phyloP scores from a whole-genome alignment of 2,113 vertebrate species.

The Muscicapa adusta region DNA sequence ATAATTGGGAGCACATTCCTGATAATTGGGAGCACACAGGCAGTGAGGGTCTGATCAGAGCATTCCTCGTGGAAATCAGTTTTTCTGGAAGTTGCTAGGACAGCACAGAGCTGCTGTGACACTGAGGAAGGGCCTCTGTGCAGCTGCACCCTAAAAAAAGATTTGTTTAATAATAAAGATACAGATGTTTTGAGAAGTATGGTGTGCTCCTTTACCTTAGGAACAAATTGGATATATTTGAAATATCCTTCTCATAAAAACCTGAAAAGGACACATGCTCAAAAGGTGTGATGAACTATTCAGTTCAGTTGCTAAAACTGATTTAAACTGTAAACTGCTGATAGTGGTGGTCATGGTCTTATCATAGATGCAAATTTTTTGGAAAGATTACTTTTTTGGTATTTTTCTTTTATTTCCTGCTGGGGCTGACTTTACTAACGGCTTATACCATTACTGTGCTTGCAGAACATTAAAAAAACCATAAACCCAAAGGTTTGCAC shows the following conservation, averaged over 20 bases:
- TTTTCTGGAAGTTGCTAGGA: neutral
- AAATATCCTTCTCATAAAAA: neutral
- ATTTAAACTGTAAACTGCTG: neutral
- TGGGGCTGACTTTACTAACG: neutral
- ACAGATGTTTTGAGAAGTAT: neutral
- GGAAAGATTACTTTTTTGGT: neutral
- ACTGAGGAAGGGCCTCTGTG: neutral
- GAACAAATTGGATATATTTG: neutral
- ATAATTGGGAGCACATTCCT: neutral
- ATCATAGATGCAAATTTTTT: neutral
- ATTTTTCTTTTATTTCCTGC: neutral
- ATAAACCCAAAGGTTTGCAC: neutral
- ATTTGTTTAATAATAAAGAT: neutral
- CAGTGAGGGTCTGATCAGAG: neutral
- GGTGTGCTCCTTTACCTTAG: neutral
- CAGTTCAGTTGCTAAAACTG: neutral
- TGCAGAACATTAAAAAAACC: slow-evolving; percentile 85
- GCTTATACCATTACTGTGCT: neutral
- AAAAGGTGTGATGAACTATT: neutral
- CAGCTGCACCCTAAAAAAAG: neutral
- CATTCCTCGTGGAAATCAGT: neutral
- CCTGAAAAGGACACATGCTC: neutral
- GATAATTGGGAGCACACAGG: neutral
- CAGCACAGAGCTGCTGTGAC: fast-evolving
- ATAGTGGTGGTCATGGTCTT: neutral